phyloP scores from a whole-genome alignment of 2,113 vertebrate genomes.

The Oreamnos americanus region DNA sequence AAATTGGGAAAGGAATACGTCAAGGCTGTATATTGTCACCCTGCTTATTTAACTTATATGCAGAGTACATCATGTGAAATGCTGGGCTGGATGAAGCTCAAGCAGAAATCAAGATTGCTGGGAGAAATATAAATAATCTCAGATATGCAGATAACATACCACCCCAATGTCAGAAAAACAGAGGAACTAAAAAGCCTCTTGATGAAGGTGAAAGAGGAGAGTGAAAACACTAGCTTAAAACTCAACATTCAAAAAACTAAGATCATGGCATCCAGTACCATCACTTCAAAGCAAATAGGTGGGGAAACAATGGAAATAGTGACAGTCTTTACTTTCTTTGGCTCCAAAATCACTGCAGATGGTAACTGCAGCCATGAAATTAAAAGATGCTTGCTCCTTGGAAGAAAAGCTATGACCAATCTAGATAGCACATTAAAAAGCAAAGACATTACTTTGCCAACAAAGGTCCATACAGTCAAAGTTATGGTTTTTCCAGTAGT shows the following conservation, averaged over 20 bases:
- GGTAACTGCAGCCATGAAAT: not conserved
- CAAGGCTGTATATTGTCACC: not conserved
- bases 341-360: not conserved
- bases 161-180: not conserved
- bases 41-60: not conserved
- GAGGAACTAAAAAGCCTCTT: not conserved
- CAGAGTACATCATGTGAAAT: not conserved
- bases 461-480: not conserved
- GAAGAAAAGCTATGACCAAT: not conserved
- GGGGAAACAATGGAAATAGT: not conserved
- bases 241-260: not conserved
- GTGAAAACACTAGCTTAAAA: not conserved
- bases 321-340: not conserved
- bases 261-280: not conserved
- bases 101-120: not conserved
- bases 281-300: not conserved
- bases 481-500: not conserved
- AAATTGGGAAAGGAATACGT: not conserved
- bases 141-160: not conserved
- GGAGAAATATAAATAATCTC: not conserved
- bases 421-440: not conserved
- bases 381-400: not conserved
- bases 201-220: not conserved
- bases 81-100: not conserved
- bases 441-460: not conserved